Conservation (phyloP, 2,113 vertebrate genomes). For the Macrotis lagotis region DNA sequence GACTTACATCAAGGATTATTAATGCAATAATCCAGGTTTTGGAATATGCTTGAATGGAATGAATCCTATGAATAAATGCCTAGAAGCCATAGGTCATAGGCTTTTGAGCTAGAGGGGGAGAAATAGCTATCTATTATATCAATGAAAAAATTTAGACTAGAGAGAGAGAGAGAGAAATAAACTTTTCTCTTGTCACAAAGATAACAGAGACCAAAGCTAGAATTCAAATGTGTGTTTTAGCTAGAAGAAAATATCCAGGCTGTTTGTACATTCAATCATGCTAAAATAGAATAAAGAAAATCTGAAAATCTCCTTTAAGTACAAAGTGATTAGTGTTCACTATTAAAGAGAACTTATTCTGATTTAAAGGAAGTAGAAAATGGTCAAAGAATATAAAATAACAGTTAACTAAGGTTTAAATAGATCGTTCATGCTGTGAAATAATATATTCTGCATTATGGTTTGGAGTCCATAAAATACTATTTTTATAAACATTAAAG, state of each 20-base stretch:
- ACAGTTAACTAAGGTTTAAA: neutral
- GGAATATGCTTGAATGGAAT: neutral
- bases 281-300: neutral
- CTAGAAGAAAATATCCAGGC: neutral
- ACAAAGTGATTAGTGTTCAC: neutral
- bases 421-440: neutral
- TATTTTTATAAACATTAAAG: neutral
- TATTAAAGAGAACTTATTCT: neutral
- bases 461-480: neutral
- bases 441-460: neutral
- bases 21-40: neutral
- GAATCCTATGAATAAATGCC: neutral
- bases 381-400: neutral
- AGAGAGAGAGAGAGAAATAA: neutral
- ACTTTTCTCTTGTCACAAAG: neutral
- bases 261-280: neutral
- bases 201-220: neutral
- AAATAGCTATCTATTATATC: neutral
- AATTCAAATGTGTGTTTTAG: neutral
- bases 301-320: neutral
- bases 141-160: neutral
- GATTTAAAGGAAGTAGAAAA: neutral
- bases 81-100: neutral
- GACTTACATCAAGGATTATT: neutral
- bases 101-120: neutral